These are phyloP conservation scores for Dromas ardeola DNA, from an alignment of 2,113 vertebrate species.

Conservation along the genomic window DNA sequence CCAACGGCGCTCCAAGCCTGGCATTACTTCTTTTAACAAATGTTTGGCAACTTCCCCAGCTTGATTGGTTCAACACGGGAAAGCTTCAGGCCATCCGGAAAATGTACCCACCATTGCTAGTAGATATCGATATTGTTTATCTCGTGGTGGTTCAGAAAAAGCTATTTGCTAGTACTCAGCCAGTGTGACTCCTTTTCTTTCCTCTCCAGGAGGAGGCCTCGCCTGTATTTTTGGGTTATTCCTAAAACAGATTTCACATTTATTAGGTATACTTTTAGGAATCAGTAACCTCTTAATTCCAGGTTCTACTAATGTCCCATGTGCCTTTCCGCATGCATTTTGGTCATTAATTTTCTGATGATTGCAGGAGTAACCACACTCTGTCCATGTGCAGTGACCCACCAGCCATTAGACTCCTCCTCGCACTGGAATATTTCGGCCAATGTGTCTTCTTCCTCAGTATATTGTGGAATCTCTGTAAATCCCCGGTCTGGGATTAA, in stretches of 20 bases:
- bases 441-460: neutral
- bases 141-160: neutral
- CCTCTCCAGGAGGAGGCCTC: neutral
- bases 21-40: neutral
- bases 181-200: neutral
- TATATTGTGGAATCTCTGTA: neutral
- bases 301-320: neutral
- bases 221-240: neutral
- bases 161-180: neutral
- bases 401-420: neutral
- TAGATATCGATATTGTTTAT: neutral
- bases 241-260: neutral
- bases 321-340: neutral
- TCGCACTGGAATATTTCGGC: neutral
- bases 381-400: neutral
- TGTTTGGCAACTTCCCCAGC: no score
- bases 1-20: no score
- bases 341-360: neutral
- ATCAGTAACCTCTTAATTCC: neutral
- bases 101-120: neutral
- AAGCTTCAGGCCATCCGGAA: neutral
- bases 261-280: neutral
- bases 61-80: neutral
- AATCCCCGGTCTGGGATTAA: neutral
- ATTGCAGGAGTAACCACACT: neutral